Conservation (phyloP, 2,888 invertebrate species). For the Eupithecia vulgata region DNA sequence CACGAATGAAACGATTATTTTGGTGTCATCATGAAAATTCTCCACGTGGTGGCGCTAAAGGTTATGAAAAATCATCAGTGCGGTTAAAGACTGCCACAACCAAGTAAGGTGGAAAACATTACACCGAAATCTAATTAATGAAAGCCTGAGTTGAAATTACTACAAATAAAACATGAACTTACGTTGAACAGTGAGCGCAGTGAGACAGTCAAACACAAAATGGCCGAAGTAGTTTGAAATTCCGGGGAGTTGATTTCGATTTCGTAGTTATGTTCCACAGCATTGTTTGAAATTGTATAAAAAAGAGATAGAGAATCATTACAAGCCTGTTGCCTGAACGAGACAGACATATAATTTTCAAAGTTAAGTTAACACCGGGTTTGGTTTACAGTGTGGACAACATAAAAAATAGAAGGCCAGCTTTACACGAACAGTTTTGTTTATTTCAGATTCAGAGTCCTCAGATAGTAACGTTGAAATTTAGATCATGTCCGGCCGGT, state of each 20-base stretch:
- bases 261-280: constrained; percentile 14
- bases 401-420: neutral
- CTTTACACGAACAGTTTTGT: neutral
- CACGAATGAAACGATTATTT: constrained; percentile 74
- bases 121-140: neutral
- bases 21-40: constrained; percentile 69
- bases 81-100: neutral
- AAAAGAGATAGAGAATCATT: constrained; percentile 18
- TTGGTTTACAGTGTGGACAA: constrained; percentile 7
- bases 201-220: constrained; percentile 77
- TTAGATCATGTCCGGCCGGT: too few species aligned
- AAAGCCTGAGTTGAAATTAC: neutral
- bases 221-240: constrained; percentile 58
- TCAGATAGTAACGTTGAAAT: too few species aligned
- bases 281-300: constrained; percentile 6
- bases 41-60: constrained; percentile 63
- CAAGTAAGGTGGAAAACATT: neutral
- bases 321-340: neutral
- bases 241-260: neutral
- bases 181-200: constrained; percentile 77
- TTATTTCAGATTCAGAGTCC: too few species aligned
- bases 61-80: neutral
- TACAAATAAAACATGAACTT: constrained; percentile 53
- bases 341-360: constrained; percentile 8
- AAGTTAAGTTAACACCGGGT: too few species aligned